phyloP scores from a whole-genome alignment of 2,797 vertebrate species.

The Moxostoma hubbsi region DNA sequence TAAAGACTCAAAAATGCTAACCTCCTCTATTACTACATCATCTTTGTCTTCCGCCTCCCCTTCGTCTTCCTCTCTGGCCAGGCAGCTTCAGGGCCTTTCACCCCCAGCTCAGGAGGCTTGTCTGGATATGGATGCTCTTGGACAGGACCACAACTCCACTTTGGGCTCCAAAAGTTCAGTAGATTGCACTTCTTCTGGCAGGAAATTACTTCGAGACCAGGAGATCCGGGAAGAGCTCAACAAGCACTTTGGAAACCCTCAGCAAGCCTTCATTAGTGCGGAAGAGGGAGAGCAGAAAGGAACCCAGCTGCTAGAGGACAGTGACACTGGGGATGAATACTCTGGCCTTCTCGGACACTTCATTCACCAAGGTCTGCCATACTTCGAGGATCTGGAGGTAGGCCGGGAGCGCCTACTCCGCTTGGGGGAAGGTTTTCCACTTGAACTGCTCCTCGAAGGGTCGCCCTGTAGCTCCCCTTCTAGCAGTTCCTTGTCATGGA shows the following conservation, averaged over 20 bases:
- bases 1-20: slow-evolving; percentile 85
- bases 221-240: slow-evolving; percentile 98
- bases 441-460: slow-evolving; percentile 91
- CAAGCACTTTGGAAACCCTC: slow-evolving; percentile 96
- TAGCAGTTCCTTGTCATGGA: slow-evolving; percentile 93
- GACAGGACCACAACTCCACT: slow-evolving; percentile 66
- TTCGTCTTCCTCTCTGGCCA: slow-evolving; percentile 76
- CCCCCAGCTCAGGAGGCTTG: slow-evolving; percentile 77
- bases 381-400: slow-evolving; percentile 84
- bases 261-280: slow-evolving; percentile 87
- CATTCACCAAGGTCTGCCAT: slow-evolving; percentile 89
- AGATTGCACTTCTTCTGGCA: slow-evolving; percentile 72
- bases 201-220: slow-evolving; percentile 94
- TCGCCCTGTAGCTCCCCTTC: slow-evolving; percentile 94
- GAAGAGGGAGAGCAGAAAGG: slow-evolving; percentile 67
- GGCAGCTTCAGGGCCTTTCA: slow-evolving; percentile 81
- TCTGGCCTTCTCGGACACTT: slow-evolving; percentile 85
- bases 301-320: slow-evolving; percentile 78
- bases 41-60: slow-evolving; percentile 62
- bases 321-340: slow-evolving; percentile 80
- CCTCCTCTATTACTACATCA: slow-evolving; percentile 72
- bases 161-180: slow-evolving; percentile 61
- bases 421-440: slow-evolving; percentile 92
- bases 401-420: slow-evolving; percentile 84
- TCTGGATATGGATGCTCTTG: slow-evolving; percentile 76